phyloP scores from a whole-genome alignment of 2,113 vertebrate genomes.

The Ifrita kowaldi region DNA sequence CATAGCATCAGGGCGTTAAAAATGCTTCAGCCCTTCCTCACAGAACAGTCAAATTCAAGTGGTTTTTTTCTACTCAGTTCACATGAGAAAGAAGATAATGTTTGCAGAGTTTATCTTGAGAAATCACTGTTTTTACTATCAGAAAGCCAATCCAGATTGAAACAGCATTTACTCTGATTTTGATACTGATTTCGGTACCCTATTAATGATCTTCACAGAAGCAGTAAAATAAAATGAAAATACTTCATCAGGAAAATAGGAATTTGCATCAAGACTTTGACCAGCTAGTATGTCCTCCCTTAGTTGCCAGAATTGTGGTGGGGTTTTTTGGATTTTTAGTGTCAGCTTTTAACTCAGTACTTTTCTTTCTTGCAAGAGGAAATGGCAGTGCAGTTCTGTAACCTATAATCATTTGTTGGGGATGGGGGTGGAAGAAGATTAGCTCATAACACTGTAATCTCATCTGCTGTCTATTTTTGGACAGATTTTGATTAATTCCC shows the following conservation, averaged over 20 bases:
- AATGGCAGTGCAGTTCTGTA: background rate
- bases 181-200: background rate
- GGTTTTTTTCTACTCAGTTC: background rate
- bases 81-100: background rate
- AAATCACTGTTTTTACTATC: background rate
- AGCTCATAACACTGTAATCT: background rate
- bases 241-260: background rate
- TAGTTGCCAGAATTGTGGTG: background rate
- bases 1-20: background rate
- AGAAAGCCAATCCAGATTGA: background rate
- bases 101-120: background rate
- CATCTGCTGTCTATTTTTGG: background rate
- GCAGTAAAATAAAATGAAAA: background rate
- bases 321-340: background rate
- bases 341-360: background rate
- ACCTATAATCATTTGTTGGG: background rate
- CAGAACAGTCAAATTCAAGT: background rate
- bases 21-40: background rate
- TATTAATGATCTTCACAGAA: background rate
- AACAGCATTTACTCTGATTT: background rate
- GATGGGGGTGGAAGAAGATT: background rate
- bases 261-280: background rate
- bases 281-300: background rate
- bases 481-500: constrained; percentile 55
- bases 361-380: background rate